Base-by-base conservation (phyloP, 2,888 invertebrate genomes). In the Luperina testacea region DNA sequence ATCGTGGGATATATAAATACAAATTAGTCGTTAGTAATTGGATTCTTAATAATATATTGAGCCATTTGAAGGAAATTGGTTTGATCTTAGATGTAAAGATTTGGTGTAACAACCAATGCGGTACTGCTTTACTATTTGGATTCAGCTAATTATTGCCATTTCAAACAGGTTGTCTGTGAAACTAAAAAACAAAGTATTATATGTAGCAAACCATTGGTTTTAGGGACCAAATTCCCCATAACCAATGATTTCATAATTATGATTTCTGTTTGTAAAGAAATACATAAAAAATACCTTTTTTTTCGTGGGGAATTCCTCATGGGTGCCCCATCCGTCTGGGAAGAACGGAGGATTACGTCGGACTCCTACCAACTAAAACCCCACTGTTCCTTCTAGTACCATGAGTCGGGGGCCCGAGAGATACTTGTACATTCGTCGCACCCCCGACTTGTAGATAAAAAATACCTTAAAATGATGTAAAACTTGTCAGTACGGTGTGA, bases 1-100 rank as follows among this genome's bases (percentile, higher is more conserved):
- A 38, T 67, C 83, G 83, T 85, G 83, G 51, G 74, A 79, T 63
- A 48, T 42, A 65, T 59, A 57, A 57, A 65, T 27, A 63, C 3
- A 69, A 85, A 69, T 63, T 42, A 51, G 63, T 75, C 17, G 6
- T n/a, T 42, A 17, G 51, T 75, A 72, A 77, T 73, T 74, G 13
- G 32, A 45, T 64, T 38, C 24, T 72, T 68, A 42, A 68, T 71
- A 53, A 68, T 71, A 45, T 71, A 78, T 74, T 76, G 73, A 72
- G 72, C 32, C n/a, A 78, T 81, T 86, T 85, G 27, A 53, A 42
- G 24, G 42, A 27, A 72, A 57, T 27, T 0, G 24, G 0, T 11
- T 70, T 53, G 7, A 57, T 17, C 38, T 57, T 71, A 2, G 3
- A 20, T n/a, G 7, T 20, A 57, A 57, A n/a, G 13, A 57, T 53